Percentiles rank a stretch among this genome's conserved stretches.
Conservation (phyloP, 2,888 invertebrate species). For the Torymus aiolomorphi region DNA sequence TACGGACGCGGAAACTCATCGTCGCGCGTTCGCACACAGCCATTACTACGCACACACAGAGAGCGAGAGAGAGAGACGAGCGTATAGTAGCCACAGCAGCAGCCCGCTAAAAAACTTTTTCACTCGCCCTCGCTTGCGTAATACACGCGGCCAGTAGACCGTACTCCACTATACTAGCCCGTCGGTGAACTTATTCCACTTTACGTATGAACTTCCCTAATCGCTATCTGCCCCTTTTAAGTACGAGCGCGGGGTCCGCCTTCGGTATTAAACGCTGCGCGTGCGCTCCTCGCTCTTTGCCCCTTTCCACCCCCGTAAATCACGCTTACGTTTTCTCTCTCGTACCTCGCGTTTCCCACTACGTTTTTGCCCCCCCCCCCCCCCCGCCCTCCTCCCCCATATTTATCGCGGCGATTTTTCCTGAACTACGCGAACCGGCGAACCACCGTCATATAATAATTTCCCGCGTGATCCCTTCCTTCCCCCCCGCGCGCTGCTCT, state of each 20-base stretch:
- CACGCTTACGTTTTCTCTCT: constrained; percentile 7
- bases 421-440: constrained; percentile 4
- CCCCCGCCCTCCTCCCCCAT: constrained; percentile 1
- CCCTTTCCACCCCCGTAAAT: constrained; percentile 18
- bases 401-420: constrained; percentile 52
- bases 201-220: constrained; percentile 48
- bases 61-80: neutral
- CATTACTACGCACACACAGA: too few species aligned
- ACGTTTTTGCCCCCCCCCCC: neutral
- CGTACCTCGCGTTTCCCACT: neutral
- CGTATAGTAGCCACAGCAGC: neutral
- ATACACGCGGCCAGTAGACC: neutral
- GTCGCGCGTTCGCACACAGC: too few species aligned
- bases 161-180: too few species aligned
- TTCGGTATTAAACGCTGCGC: constrained; percentile 18
- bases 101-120: constrained; percentile 39
- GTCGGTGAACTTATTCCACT: constrained; percentile 40
- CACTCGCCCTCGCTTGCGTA: constrained; percentile 13
- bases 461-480: constrained; percentile 51
- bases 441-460: constrained; percentile 61
- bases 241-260: constrained; percentile 17
- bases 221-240: constrained; percentile 39
- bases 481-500: constrained; percentile 37
- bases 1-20: too few species aligned
- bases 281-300: neutral